Conservation (phyloP, 1,140 invertebrate genomes). For the Calycopis cecrops region DNA sequence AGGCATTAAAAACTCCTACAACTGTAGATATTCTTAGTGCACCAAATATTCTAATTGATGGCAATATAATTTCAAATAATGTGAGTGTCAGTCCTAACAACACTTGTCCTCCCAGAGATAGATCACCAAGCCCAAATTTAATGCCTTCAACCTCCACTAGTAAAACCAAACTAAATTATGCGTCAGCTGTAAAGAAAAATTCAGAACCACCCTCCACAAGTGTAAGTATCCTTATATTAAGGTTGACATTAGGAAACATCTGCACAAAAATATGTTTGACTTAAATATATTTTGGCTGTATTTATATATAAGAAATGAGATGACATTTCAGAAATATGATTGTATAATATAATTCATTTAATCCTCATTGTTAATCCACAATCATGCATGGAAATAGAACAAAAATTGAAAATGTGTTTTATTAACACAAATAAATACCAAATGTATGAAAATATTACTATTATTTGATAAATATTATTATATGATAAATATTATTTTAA, state of each 20-base stretch:
- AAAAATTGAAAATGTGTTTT: too few species aligned
- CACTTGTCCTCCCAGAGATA: constrained; percentile 35
- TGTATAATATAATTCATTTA: too few species aligned
- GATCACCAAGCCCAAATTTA: constrained; percentile 39
- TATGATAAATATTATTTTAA: too few species aligned
- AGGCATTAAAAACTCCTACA: constrained; percentile 46
- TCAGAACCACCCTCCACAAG: constrained; percentile 41
- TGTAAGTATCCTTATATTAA: constrained; percentile 40
- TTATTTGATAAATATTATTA: too few species aligned
- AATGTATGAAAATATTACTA: too few species aligned
- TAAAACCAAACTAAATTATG: constrained; percentile 49
- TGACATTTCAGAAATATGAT: too few species aligned
- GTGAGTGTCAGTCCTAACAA: constrained; percentile 33
- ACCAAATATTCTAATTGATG: constrained; percentile 41
- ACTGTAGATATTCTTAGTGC: constrained; percentile 47
- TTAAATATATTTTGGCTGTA: too few species aligned
- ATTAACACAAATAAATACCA: too few species aligned
- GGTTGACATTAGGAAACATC: background rate
- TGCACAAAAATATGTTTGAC: background rate
- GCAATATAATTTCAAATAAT: constrained; percentile 22
- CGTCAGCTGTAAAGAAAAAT: constrained; percentile 45
- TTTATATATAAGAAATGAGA: too few species aligned
- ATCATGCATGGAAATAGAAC: too few species aligned
- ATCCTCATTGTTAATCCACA: too few species aligned
- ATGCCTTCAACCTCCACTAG: constrained; percentile 39